A percentile compares a stretch with the other conserved stretches of the same genome.
Conservation (phyloP, 1,140 invertebrate species). For the Drosophila littoralis region DNA sequence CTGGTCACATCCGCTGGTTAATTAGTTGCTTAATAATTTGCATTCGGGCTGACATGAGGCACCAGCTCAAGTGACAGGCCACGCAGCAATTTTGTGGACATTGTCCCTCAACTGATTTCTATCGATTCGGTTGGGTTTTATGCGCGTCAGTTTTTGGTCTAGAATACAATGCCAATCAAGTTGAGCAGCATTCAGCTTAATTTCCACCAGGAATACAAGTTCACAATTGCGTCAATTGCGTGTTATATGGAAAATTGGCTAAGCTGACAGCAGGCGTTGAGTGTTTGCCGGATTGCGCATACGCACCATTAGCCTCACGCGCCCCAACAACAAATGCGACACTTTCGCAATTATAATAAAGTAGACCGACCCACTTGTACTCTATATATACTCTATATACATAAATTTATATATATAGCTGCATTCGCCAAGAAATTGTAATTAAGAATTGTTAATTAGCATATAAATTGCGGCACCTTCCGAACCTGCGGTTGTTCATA, state of each 20-base stretch:
- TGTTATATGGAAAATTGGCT: conserved; percentile 54
- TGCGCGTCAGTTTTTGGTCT: conserved; percentile 42
- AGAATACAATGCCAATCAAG: conserved; percentile 76
- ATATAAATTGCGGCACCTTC: conserved; percentile 66
- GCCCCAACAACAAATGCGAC: conserved; percentile 12
- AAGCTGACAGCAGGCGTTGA: conserved; percentile 41
- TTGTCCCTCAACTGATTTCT: conserved; percentile 44
- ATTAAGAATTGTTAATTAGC: conserved; percentile 74
- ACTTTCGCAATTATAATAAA: conserved; percentile 34
- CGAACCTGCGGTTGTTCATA: conserved; percentile 14
- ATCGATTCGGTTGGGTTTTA: conserved; percentile 37
- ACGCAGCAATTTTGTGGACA: conserved; percentile 59
- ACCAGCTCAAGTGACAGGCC: conserved; percentile 70
- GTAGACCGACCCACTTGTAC: neutral
- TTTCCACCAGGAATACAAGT: conserved; percentile 76
- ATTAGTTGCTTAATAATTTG: conserved; percentile 82
- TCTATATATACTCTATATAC: neutral
- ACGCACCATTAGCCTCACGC: conserved; percentile 25
- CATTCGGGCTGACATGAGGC: conserved; percentile 60
- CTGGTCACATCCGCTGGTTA: conserved; percentile 57
- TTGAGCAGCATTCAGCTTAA: conserved; percentile 67
- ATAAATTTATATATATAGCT: neutral
- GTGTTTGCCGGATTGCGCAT: conserved; percentile 27
- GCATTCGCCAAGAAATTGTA: conserved; percentile 48
- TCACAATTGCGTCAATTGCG: conserved; percentile 56